Base-by-base conservation (phyloP, 2,888 invertebrate genomes). In the Argyresthia albistria region DNA sequence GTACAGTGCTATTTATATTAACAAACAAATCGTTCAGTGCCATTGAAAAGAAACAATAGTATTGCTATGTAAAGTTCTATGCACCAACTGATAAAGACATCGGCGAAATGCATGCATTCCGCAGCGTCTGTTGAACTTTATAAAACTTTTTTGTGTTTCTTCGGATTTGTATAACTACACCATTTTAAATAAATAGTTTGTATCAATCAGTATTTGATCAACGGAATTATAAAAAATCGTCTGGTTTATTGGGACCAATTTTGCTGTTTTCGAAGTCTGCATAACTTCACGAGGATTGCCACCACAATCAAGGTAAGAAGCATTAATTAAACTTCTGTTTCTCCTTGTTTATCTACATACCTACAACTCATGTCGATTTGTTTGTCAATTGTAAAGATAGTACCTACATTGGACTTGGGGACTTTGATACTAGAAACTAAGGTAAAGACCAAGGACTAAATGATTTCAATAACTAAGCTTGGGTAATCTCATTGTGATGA, bases 31-130 rank as follows among this genome's bases (percentile, higher is more conserved):
- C 53, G 50, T 56, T 53, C 55, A 57, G 47, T 47, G 51, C 49
- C 51, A 53, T 52, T 50, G 54, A 60, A 36, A 1, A 8, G 37
- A 25, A 35, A 48, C 12, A 36, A 14, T 37, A 10, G 14, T 12
- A 15, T 7, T n/a, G 16, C 35, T 25, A 35, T n/a, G n/a, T n/a
- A 37, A 15, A 48, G 36, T 48, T 47, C 9, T 15, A 9, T 58
- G 53, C 2, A 58, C 35, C 55, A 61, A 66, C 61, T 62, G 63
- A 66, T 67, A 66, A 64, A 68, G 64, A 61, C 63, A 64, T 63
- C 62, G 63, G 64, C 69, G 74, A 82, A 83, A 83, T 81, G 80
- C 78, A 80, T 72, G 80, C 86, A 87, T 87, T 84, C 86, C 86
- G 71, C 56, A 57, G 72, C 80, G 86, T 77, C 77, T 87, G 73